A percentile compares a stretch with the other conserved stretches of the same genome.
Conservation (phyloP, 2,113 vertebrate species). For the Marmota flaviventris region DNA sequence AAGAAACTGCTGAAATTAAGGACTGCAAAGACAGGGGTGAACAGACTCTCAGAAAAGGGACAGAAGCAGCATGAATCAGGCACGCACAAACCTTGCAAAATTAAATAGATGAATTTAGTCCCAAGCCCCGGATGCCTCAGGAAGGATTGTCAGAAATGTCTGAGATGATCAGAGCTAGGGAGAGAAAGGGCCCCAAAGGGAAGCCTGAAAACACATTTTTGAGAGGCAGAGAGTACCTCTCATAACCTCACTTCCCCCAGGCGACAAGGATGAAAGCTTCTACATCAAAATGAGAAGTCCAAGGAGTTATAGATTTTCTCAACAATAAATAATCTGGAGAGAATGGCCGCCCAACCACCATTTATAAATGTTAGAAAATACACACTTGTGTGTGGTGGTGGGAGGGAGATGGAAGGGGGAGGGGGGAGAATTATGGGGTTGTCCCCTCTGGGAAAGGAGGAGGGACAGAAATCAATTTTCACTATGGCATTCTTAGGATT, state of each 20-base stretch:
- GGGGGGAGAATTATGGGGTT: slow-evolving; percentile 74
- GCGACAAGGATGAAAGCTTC: slow-evolving; percentile 81
- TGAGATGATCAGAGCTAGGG: slow-evolving; percentile 79
- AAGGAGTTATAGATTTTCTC: slow-evolving; percentile 85
- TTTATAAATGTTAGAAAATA: slow-evolving; percentile 85
- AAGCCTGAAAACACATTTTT: slow-evolving; percentile 82
- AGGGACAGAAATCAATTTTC: slow-evolving; percentile 78
- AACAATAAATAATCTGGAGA: slow-evolving; percentile 85
- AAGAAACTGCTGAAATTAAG: slow-evolving; percentile 56
- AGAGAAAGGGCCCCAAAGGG: slow-evolving; percentile 81
- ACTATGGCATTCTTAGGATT: slow-evolving; percentile 73
- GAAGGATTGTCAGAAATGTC: slow-evolving; percentile 81
- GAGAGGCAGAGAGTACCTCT: slow-evolving; percentile 80
- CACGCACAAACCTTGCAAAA: slow-evolving; percentile 68
- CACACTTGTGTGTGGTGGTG: slow-evolving; percentile 66
- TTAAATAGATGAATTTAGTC: slow-evolving; percentile 79
- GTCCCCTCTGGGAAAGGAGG: slow-evolving; percentile 76
- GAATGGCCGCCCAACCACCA: slow-evolving; percentile 77
- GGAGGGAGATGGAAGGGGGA: background rate
- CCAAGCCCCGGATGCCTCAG: slow-evolving; percentile 77
- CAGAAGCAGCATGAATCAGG: background rate
- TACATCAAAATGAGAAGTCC: slow-evolving; percentile 84
- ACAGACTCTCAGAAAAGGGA: slow-evolving; percentile 38
- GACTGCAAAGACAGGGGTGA: slow-evolving; percentile 14
- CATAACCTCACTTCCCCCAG: slow-evolving; percentile 81